phyloP scores from a whole-genome alignment of 2,888 invertebrate species.

The Lacanobia oleracea region DNA sequence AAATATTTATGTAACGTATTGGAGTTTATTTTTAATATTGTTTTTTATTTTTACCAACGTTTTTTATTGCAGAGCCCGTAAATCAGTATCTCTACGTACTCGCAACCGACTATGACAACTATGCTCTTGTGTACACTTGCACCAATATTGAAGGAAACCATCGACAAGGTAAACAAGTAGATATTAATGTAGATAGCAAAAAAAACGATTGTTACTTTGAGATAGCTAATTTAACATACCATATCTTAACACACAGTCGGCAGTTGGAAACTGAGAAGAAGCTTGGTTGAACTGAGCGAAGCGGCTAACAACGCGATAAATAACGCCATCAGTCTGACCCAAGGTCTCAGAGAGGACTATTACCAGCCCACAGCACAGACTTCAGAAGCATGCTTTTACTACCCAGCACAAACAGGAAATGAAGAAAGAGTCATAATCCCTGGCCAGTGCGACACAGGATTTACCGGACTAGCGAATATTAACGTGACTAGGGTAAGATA shows the following conservation, averaged over 20 bases:
- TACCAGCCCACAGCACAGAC: slow-evolving; percentile 76
- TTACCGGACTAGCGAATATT: slow-evolving; percentile 9
- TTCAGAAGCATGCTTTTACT: slow-evolving; percentile 4
- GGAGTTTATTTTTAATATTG: background rate
- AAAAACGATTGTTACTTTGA: background rate
- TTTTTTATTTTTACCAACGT: background rate
- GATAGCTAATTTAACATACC: slow-evolving; percentile 13
- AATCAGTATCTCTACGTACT: slow-evolving; percentile 76
- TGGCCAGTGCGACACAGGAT: slow-evolving; percentile 25
- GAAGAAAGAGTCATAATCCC: slow-evolving; percentile 26
- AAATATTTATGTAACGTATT: too few species aligned
- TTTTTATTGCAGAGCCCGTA: slow-evolving; percentile 54
- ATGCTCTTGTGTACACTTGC: slow-evolving; percentile 82
- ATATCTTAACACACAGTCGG: slow-evolving; percentile 72
- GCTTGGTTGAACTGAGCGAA: slow-evolving; percentile 68
- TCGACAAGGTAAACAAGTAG: slow-evolving; percentile 71
- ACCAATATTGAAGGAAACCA: slow-evolving; percentile 72
- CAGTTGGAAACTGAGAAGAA: slow-evolving; percentile 85
- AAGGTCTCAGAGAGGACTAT: slow-evolving; percentile 63
- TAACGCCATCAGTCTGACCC: background rate
- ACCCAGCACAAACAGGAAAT: background rate
- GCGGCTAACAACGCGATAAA: slow-evolving; percentile 51
- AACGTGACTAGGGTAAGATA: slow-evolving; percentile 68
- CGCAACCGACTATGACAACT: slow-evolving; percentile 81
- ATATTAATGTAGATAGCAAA: background rate